Conservation (phyloP, 2,797 vertebrate genomes). For the Cyprinodon diabolis region DNA sequence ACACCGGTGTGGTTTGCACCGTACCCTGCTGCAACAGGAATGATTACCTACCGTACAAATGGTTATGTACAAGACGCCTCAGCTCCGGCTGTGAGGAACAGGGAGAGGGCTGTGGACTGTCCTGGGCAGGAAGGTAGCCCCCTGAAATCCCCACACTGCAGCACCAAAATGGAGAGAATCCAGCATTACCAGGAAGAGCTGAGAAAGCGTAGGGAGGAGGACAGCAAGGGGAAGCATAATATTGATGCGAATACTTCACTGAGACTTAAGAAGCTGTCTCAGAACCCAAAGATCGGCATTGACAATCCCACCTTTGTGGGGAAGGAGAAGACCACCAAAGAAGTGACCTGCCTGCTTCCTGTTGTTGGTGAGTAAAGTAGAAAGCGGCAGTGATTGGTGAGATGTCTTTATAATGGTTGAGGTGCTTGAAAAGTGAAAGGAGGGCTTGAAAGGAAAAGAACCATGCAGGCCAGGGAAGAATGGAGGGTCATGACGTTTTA, state of each 20-base stretch:
- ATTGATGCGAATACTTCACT: constrained; percentile 90
- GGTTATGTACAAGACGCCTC: constrained; percentile 87
- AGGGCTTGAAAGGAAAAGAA: constrained; percentile 30
- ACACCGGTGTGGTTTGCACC: constrained; percentile 42
- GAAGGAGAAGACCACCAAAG: constrained; percentile 68
- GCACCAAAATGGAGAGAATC: constrained; percentile 88
- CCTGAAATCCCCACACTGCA: constrained; percentile 81
- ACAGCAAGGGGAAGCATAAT: constrained; percentile 84
- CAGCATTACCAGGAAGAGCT: constrained; percentile 93
- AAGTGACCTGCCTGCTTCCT: constrained; percentile 32
- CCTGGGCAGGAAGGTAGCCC: constrained; percentile 79
- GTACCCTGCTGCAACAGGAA: constrained; percentile 63
- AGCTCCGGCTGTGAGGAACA: constrained; percentile 79
- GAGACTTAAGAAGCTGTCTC: constrained; percentile 90
- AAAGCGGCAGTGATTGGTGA: background rate
- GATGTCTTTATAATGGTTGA: constrained; percentile 9
- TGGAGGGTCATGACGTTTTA: constrained; percentile 36
- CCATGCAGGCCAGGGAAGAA: constrained; percentile 27
- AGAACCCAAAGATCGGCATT: constrained; percentile 92
- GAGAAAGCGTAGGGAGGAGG: constrained; percentile 88
- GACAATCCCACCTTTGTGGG: constrained; percentile 94
- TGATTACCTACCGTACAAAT: constrained; percentile 93
- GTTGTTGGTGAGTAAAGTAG: constrained; percentile 63
- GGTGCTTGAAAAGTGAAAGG: constrained; percentile 26
- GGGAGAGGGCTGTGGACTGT: constrained; percentile 92